phyloP scores from a whole-genome alignment of 2,797 vertebrate genomes.

The Carcharodon carcharias region DNA sequence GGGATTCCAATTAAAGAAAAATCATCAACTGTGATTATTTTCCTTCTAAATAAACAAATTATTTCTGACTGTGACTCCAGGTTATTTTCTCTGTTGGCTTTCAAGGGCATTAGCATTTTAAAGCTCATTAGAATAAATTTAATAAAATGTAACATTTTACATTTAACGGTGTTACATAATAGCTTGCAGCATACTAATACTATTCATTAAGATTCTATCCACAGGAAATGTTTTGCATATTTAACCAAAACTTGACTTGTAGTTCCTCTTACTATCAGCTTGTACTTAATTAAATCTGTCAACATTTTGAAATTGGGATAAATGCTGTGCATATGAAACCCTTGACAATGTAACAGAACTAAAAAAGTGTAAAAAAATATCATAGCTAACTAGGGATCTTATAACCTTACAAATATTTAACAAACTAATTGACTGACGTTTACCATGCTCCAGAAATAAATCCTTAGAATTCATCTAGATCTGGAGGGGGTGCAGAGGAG shows the following conservation, averaged over 20 bases:
- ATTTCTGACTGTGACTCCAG: conserved; percentile 24
- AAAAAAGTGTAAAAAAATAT: background rate
- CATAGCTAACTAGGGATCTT: background rate
- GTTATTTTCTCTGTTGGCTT: background rate
- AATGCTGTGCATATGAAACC: background rate
- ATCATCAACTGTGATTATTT: background rate
- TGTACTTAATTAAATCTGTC: conserved; percentile 7
- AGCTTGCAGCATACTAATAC: background rate
- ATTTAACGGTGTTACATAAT: background rate
- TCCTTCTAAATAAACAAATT: background rate
- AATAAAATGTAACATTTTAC: conserved; percentile 17
- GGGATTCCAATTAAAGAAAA: background rate
- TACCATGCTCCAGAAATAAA: background rate
- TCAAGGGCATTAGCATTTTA: background rate
- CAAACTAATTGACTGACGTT: background rate
- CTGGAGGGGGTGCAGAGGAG: too few relatives aligned
- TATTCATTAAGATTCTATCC: conserved; percentile 16
- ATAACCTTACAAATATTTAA: background rate
- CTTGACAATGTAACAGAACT: background rate
- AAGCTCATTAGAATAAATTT: background rate
- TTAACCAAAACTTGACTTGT: background rate
- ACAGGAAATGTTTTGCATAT: background rate
- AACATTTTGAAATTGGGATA: background rate
- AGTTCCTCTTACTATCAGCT: background rate
- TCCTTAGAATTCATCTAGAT: background rate